A percentile compares a stretch with the other conserved stretches of the same genome.
These are phyloP conservation scores for Crocallis elinguaria DNA, from an alignment of 2,888 invertebrate genomes.

Conservation along the genomic window DNA sequence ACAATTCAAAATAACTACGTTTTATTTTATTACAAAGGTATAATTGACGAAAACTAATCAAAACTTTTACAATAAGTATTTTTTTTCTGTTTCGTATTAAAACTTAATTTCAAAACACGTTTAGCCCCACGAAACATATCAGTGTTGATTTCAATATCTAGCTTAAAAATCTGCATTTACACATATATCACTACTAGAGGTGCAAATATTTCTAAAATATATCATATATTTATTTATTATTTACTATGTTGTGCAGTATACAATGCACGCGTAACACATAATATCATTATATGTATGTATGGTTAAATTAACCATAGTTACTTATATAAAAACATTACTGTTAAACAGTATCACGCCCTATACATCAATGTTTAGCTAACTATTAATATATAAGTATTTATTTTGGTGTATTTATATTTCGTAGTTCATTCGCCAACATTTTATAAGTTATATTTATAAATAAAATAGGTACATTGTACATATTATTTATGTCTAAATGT, in stretches of 20 bases:
- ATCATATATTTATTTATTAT: slow-evolving; percentile 79
- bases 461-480: background rate
- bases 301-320: slow-evolving; percentile 58
- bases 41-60: slow-evolving; percentile 83
- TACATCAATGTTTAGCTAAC: slow-evolving; percentile 75
- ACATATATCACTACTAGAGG: slow-evolving; percentile 81
- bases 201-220: slow-evolving; percentile 85
- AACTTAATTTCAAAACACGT: slow-evolving; percentile 62
- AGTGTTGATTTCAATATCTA: slow-evolving; percentile 62
- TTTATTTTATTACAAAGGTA: slow-evolving; percentile 75
- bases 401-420: slow-evolving; percentile 68
- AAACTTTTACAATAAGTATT: slow-evolving; percentile 64
- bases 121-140: slow-evolving; percentile 41
- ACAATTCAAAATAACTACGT: slow-evolving; percentile 78
- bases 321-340: slow-evolving; percentile 81
- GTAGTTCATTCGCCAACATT: slow-evolving; percentile 74
- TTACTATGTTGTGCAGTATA: slow-evolving; percentile 79
- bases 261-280: slow-evolving; percentile 80
- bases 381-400: slow-evolving; percentile 53
- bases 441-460: background rate
- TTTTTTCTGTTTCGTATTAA: slow-evolving; percentile 60
- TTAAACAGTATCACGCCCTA: slow-evolving; percentile 79
- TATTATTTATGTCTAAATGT: no score
- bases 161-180: slow-evolving; percentile 78
- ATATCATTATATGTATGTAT: slow-evolving; percentile 38